These are phyloP conservation scores for Apantesis nais DNA, from an alignment of 2,888 invertebrate species.

Conservation along the genomic window DNA sequence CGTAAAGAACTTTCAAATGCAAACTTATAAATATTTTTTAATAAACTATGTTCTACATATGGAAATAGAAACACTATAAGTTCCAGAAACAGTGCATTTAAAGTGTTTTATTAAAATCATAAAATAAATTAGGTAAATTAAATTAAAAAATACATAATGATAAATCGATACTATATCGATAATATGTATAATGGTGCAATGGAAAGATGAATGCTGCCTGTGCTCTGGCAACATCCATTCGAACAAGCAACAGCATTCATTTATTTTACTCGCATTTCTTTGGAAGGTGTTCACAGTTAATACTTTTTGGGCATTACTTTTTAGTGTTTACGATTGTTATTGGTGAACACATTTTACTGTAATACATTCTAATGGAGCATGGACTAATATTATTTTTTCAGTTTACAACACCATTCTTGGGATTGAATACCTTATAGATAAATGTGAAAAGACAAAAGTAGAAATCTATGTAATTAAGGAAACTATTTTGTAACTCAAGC, in stretches of 20 bases:
- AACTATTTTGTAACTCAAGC: neutral
- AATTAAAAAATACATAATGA: slow-evolving; percentile 2
- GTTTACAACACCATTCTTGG: neutral
- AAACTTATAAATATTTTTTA: slow-evolving; percentile 38
- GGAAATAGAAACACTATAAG: slow-evolving; percentile 27
- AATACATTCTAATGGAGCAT: neutral
- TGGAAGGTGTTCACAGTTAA: neutral
- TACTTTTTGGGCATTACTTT: neutral
- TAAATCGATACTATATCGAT: too few species aligned
- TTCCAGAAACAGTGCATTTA: slow-evolving; percentile 24
- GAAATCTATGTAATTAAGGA: neutral
- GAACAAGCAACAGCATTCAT: too few species aligned
- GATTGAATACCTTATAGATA: neutral
- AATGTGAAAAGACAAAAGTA: neutral
- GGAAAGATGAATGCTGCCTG: too few species aligned
- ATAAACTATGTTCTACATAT: slow-evolving; percentile 34
- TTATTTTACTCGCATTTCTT: neutral
- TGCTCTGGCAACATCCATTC: too few species aligned
- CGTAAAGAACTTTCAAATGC: slow-evolving; percentile 27
- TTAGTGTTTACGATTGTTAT: neutral
- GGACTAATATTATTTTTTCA: neutral
- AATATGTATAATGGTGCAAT: slow-evolving; percentile 14
- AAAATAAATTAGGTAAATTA: slow-evolving; percentile 32
- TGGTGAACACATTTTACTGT: neutral
- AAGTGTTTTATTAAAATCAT: slow-evolving; percentile 31